A percentile compares a stretch with the other conserved stretches of the same genome.
Evolutionary conservation across 2,113 vertebrate genomes (phyloP).

Genomic region (Tretioscincus oriximinensis): DNA sequence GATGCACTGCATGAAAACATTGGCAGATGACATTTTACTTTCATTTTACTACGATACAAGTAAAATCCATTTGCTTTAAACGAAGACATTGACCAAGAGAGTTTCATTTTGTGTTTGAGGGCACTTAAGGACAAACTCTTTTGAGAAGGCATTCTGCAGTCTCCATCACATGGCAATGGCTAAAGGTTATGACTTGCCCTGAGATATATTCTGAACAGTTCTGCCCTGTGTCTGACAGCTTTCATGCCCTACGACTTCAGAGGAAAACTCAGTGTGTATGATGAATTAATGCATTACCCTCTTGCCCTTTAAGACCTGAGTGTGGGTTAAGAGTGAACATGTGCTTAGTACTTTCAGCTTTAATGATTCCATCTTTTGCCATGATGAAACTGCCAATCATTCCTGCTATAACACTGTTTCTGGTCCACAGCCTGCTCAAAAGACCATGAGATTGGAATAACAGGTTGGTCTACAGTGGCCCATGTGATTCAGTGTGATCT

Average conservation of each 20-base stretch:
- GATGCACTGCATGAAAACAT: background rate
- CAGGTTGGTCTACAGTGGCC: background rate
- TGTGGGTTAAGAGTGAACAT: background rate
- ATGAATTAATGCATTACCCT: conserved; percentile 11
- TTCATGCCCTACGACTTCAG: conserved; percentile 12
- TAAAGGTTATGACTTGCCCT: conserved; percentile 3
- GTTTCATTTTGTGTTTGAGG: background rate
- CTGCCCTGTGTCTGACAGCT: background rate
- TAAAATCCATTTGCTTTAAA: background rate
- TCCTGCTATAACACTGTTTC: conserved; percentile 6
- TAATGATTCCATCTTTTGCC: background rate
- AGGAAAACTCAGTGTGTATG: background rate
- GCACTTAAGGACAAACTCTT: background rate
- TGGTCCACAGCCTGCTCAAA: conserved; percentile 29
- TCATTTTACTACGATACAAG: background rate
- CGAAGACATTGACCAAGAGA: background rate
- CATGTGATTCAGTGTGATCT: background rate
- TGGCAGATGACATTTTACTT: background rate
- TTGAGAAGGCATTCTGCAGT: background rate
- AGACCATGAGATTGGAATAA: conserved; percentile 33
- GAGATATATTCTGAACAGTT: background rate
- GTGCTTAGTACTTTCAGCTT: background rate
- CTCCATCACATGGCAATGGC: background rate
- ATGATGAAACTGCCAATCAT: conserved; percentile 32
- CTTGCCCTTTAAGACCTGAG: background rate